Evolutionary conservation across 2,797 vertebrate genomes (phyloP), one percentile per base, ranked within the genome.

Genomic region (Sebastes trivittatus): DNA sequence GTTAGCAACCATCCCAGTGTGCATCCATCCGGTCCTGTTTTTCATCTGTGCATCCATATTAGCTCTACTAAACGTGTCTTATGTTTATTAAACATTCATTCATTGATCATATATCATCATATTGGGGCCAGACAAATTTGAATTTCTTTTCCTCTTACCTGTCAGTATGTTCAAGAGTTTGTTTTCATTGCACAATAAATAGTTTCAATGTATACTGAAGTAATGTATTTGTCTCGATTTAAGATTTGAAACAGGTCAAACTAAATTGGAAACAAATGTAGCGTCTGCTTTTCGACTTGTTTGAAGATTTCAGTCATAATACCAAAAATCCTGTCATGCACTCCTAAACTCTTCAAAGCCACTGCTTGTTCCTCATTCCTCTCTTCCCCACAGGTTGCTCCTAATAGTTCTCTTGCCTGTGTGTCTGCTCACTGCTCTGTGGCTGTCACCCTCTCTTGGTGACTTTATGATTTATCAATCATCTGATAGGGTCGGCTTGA

Each of bases 401-500:
- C 38, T 18, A 54, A 13, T 61, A 58, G 36, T 68, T 42, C 36
- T 3, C 49, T 42, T 49, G 13, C n/a, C 0, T 7, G 27, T 14
- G 27, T 60, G 7, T 61, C 3, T 56, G 34, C 52, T 68, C 59
- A 7, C 34, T 49, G 36, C 49, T 69, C 60, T 23, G 36, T 66
- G 49, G 32, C 58, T 60, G 56, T 80, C 73, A 61, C 8, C 32
- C 25, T 65, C 59, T 52, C 52, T 14, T 27, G 6, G 38, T 70
- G 20, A 77, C 64, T 32, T 59, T 18, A n/a, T 82, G 68, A 82
- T 77, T 69, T 72, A 73, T 71, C 68, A 78, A 49, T 85, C 36
- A 82, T 65, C 25, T 78, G 82, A 88, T 59, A 59, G 14, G 22
- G 23, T 64, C 8, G 13, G 46, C 38, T 66, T 63, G 11, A 65